Evolutionary conservation across 2,113 vertebrate species (phyloP), one percentile per base, ranked within the genome.

Genomic region (Mastomys natalensis): DNA sequence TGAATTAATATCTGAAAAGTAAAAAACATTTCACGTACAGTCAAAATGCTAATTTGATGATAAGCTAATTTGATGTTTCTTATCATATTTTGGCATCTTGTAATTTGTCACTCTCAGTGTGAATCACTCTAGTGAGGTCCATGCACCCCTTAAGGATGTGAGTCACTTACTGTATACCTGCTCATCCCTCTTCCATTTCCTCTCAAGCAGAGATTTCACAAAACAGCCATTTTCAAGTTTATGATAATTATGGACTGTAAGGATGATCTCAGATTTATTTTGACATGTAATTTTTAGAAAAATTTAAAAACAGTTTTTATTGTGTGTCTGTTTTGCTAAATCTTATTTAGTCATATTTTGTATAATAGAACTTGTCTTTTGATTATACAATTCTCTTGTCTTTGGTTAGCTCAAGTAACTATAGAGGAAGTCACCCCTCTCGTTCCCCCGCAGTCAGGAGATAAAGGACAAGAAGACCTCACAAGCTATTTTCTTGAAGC

Each of bases 401-500:
- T 98, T 88, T 87, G 88, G 64, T 82, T 98, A 99, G 99, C 99
- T 97, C 99, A 99, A 99, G 99, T 99, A 74, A 99, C 99, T 90
- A 99, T 99, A 98, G 99, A 99, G 95, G 99, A 99, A 98, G 99
- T 99, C 98, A 99, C 99, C 94, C 99, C 99, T 93, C 98, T 99
- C 97, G 99, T 99, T 94, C 99, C 99, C 95, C 99, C 99, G 0
- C 99, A 99, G 98, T 99, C 99, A 80, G 99, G 99, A 97, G 99
- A 99, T 98, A 99, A 99, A 99, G 99, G 99, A 98, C 99, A 99
- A 98, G 99, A 99, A 97, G 99, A 99, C 98, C 99, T 99, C 95
- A 99, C 99, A 89, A 99, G 99, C 96, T 99, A 99, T 98, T 99
- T 99, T 98, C 98, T 99, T 95, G 99, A 99, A 99, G 99, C 99